Evolutionary conservation across 2,797 vertebrate genomes (phyloP).

Genomic region (Nasua narica): DNA sequence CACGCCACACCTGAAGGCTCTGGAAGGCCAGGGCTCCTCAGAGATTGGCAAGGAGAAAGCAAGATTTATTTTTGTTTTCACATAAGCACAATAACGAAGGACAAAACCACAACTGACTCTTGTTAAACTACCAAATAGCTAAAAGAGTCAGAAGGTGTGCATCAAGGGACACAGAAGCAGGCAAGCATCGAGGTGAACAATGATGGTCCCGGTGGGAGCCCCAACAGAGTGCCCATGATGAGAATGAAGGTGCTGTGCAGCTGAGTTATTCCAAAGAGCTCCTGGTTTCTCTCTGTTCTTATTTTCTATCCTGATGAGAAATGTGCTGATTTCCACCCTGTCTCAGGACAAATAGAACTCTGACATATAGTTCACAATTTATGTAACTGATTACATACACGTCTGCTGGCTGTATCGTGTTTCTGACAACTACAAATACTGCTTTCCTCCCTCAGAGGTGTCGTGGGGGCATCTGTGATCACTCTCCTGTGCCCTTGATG

Average conservation of each 20-base stretch:
- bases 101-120: not conserved
- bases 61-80: not conserved
- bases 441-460: not conserved
- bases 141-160: not conserved
- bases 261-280: conserved; percentile 40
- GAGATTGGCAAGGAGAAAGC: not conserved
- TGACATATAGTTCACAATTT: conserved; percentile 52
- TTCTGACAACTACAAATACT: conserved; percentile 31
- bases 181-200: not conserved
- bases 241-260: not conserved
- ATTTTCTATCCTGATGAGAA: conserved; percentile 59
- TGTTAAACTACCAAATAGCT: not conserved
- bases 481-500: not conserved
- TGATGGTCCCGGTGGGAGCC: fast-evolving
- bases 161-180: not conserved
- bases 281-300: conserved; percentile 33
- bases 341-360: conserved; percentile 63
- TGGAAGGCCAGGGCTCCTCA: not conserved
- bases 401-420: not conserved
- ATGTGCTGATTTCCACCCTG: conserved; percentile 57
- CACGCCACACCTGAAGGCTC: not conserved
- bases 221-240: not conserved
- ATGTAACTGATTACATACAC: not conserved
- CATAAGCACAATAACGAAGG: not conserved
- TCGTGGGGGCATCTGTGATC: not conserved